Evolutionary conservation across 2,113 vertebrate species (phyloP), one percentile per base, ranked within the genome.

Genomic region (Aegotheles bennettii): DNA sequence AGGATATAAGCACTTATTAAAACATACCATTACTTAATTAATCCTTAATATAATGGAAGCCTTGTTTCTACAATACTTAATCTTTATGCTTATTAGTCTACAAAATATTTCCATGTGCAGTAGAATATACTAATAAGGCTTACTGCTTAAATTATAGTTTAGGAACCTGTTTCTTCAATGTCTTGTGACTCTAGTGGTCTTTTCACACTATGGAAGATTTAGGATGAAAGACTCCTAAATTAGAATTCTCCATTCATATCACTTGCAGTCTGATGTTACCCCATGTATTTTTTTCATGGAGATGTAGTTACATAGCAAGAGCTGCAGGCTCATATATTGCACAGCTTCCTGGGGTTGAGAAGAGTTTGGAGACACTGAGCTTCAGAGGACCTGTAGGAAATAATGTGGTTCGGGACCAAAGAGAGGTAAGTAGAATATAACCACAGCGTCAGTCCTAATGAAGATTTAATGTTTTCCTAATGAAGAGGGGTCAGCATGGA

Each of bases 1-100:
- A 71, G 43, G 47, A 87, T 93, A 64, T 67, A 94, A 94, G 53
- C 80, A 81, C 47, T n/a, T 84, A 71, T 89, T 89, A 96, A 73
- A 95, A 53, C 45, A 61, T 53, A 75, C 85, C 4, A 47, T 71
- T 84, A 84, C 85, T 90, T 51, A 93, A 57, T 94, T 94, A 94
- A 81, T 91, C 67, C 56, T 42, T 80, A 64, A 31, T 68, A 84
- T 90, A 94, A 95, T 70, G 70, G 23, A 18, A 75, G 19, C 13
- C 18, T 71, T 91, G 61, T 90, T 93, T 95, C 63, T 82, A 16
- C 73, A 80, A 92, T 76, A 80, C 16, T 87, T 89, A 70, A 74
- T 94, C n/a, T 63, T 91, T 53, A n/a, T 60, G 16, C 24, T 89
- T 69, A 25, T 75, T 57, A 42, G 50, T 42, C 70, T 82, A 64